These are phyloP conservation scores for Gymnocephalus cernua DNA, from an alignment of 2,113 vertebrate genomes.

Conservation along the genomic window DNA sequence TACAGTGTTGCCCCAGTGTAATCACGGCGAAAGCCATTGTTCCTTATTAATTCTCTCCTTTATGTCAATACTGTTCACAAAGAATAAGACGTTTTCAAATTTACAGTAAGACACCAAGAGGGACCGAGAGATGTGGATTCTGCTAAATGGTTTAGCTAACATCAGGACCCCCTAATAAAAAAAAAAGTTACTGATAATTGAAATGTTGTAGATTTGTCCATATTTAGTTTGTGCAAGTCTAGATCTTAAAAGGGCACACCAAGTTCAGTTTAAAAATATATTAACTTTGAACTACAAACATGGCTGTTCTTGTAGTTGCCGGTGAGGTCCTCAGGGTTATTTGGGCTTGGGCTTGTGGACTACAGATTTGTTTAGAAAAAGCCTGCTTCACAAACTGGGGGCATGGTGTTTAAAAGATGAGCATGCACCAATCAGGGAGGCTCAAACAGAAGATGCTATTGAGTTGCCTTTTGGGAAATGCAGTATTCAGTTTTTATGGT, in stretches of 20 bases:
- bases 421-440: neutral
- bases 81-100: neutral
- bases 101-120: neutral
- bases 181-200: neutral
- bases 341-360: neutral
- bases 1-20: constrained; percentile 3
- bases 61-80: neutral
- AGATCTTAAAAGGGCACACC: neutral
- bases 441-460: neutral
- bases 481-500: neutral
- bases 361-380: neutral
- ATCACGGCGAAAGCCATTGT: neutral
- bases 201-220: neutral
- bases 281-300: neutral
- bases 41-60: neutral
- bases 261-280: neutral
- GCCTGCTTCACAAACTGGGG: neutral
- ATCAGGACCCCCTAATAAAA: neutral
- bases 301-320: neutral
- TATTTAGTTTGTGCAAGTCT: neutral
- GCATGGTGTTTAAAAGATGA: neutral
- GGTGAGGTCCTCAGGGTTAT: neutral
- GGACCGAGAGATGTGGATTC: neutral
- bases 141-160: neutral
- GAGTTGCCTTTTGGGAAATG: constrained; percentile 7